phyloP scores from a whole-genome alignment of 2,888 invertebrate species.

The Acleris sparsana region DNA sequence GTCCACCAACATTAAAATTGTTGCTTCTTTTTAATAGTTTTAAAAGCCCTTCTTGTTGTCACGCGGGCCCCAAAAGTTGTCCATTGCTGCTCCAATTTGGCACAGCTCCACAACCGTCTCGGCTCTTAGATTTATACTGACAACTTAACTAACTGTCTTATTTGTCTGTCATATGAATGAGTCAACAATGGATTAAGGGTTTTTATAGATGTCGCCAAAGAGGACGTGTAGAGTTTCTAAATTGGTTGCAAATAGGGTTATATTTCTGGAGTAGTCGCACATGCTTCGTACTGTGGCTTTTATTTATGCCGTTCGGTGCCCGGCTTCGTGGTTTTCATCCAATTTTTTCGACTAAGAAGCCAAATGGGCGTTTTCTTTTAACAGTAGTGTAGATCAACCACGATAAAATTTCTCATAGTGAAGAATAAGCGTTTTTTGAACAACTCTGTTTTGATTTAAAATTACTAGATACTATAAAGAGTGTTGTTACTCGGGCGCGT shows the following conservation, averaged over 20 bases:
- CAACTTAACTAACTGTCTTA: conserved; percentile 40
- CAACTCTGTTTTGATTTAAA: too few species aligned
- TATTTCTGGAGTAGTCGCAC: not conserved
- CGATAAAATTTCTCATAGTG: too few species aligned
- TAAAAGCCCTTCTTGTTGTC: conserved; percentile 1
- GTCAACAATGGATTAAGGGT: conserved; percentile 38
- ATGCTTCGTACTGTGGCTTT: not conserved
- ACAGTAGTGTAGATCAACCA: too few species aligned
- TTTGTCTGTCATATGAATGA: conserved; percentile 41
- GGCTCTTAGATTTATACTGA: conserved; percentile 40
- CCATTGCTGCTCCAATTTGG: conserved; percentile 16
- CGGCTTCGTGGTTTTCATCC: too few species aligned
- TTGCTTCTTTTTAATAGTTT: not conserved
- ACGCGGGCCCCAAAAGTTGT: conserved; percentile 11
- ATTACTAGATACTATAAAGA: too few species aligned
- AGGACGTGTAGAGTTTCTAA: not conserved
- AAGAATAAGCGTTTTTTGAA: too few species aligned
- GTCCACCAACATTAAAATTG: not conserved
- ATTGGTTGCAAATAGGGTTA: not conserved
- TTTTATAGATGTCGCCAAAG: conserved; percentile 8
- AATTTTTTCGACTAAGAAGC: too few species aligned
- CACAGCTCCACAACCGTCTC: conserved; percentile 26
- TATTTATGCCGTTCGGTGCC: too few species aligned
- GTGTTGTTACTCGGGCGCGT: too few species aligned
- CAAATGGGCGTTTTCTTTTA: too few species aligned